Base-by-base conservation (phyloP, 2,113 vertebrate genomes). In the Lipophrys pholis region DNA sequence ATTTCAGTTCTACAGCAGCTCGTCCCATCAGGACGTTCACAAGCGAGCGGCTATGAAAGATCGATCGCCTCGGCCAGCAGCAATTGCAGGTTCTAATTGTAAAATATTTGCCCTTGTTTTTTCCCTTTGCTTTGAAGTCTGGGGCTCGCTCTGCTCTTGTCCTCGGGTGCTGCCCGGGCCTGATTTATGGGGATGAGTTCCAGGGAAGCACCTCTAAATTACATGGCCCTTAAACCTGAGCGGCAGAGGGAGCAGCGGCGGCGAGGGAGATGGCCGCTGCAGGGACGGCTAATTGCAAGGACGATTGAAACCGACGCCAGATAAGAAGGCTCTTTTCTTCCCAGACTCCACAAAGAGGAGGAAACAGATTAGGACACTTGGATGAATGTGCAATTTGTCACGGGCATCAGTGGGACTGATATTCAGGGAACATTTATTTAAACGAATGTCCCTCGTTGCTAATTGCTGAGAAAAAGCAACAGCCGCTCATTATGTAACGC, bases 111-210 rank as follows among this genome's bases (percentile, higher is more conserved):
- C 71, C 82, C 83, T 85, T 86, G 74, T 71, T 87, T 86, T 30
- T 81, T 73, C 58, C 45, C 46, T 39, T 42, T 45, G 64, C 87
- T 91, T 91, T 93, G 90, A 93, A 89, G 90, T 92, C 43, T 40
- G n/a, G 14, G 57, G 66, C 73, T 79, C 39, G 7, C 74, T 81
- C 69, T 56, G 39, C 69, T 90, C 83, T 76, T 91, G 84, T 92
- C 89, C 90, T 91, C 81, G 63, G 86, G 90, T 89, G 88, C 89
- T 89, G 89, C 83, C 85, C 77, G 71, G 82, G 54, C 81, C 89
- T 92, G 89, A 93, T 92, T 93, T 93, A 93, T 83, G 88, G 71
- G 65, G 63, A 83, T 8, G 50, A 64, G 84, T 88, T 88, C 50
- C 82, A 91, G 83, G 72, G 81, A 84, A 85, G 89, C 76, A 68